Conservation (phyloP, 1,140 invertebrate genomes). For the Drosophila auraria region DNA sequence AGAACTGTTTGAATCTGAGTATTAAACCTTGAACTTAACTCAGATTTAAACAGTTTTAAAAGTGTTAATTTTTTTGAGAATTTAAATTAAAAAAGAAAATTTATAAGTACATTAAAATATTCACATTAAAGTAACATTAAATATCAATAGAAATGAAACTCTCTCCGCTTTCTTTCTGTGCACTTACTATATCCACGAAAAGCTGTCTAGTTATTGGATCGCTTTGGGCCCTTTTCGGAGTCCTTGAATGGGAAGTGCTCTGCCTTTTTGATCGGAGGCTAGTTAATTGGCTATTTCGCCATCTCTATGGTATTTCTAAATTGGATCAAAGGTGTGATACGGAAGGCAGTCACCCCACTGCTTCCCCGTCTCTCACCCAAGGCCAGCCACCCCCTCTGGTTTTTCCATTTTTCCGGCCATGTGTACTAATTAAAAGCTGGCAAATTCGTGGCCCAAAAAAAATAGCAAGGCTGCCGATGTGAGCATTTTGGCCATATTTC, state of each 20-base stretch:
- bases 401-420: conserved; percentile 37
- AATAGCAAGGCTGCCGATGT: conserved; percentile 47
- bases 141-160: no score
- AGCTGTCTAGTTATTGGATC: conserved; percentile 25
- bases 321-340: conserved; percentile 44
- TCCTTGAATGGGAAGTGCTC: conserved; percentile 35
- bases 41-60: no score
- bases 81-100: no score
- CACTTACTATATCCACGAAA: conserved; percentile 11
- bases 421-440: conserved; percentile 73
- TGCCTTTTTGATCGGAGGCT: conserved; percentile 36
- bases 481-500: conserved; percentile 53
- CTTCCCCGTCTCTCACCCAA: not conserved
- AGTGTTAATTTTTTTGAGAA: no score
- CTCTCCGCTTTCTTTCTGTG: not conserved
- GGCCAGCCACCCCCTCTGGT: not conserved
- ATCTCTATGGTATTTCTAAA: conserved; percentile 30
- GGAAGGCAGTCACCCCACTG: conserved; percentile 1
- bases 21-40: no score
- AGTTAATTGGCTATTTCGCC: conserved; percentile 41
- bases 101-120: no score
- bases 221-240: conserved; percentile 22
- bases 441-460: conserved; percentile 72
- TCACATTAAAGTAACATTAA: no score
- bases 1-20: no score